Evolutionary conservation across 2,113 vertebrate species (phyloP).

Genomic region (Amphilophus citrinellus): DNA sequence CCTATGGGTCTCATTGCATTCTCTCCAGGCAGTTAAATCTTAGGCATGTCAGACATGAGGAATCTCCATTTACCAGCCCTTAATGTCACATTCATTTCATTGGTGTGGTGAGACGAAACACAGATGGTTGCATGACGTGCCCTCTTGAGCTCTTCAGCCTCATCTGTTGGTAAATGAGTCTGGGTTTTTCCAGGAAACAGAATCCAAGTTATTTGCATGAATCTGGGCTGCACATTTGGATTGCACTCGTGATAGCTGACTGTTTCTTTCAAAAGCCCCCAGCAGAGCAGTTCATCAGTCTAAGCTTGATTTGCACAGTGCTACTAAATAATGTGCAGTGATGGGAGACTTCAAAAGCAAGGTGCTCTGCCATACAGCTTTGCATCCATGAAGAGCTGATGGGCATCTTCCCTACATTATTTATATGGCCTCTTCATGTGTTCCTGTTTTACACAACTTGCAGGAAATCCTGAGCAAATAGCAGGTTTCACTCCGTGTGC

Average conservation of each 20-base stretch:
- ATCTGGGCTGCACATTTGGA: conserved; percentile 21
- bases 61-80: conserved; percentile 17
- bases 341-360: conserved; percentile 51
- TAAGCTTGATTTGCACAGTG: conserved; percentile 30
- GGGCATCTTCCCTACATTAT: conserved; percentile 51
- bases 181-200: conserved; percentile 35
- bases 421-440: conserved; percentile 37
- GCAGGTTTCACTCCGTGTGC: conserved; percentile 2
- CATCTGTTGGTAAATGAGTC: conserved; percentile 23
- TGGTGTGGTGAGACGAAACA: conserved; percentile 24
- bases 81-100: conserved; percentile 43
- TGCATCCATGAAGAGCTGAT: conserved; percentile 45
- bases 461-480: conserved; percentile 36
- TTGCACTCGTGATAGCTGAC: conserved; percentile 49
- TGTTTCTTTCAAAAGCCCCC: conserved; percentile 57
- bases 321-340: conserved; percentile 68
- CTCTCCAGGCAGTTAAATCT: conserved; percentile 42
- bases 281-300: conserved; percentile 59
- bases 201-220: conserved; percentile 14
- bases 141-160: conserved; percentile 11
- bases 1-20: conserved; percentile 41
- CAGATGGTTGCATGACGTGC: conserved; percentile 26
- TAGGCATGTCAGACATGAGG: conserved; percentile 61
- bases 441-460: conserved; percentile 59
- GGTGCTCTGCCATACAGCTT: conserved; percentile 47